Evolutionary conservation across 1,140 invertebrate genomes (phyloP).

Genomic region (Penaeus chinensis): DNA sequence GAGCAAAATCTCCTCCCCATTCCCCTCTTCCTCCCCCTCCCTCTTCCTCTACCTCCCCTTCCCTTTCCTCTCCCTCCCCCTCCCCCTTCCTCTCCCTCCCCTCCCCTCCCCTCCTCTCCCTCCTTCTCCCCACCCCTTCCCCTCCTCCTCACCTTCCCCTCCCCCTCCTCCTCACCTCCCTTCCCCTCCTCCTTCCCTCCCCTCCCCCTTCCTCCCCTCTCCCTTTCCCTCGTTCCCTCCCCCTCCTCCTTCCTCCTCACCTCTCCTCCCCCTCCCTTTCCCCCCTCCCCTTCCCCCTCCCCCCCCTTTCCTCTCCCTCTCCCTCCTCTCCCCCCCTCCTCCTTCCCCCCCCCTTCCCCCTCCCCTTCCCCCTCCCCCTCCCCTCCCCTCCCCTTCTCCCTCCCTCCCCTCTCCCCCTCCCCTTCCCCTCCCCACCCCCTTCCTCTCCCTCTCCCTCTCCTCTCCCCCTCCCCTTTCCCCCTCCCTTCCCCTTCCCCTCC

Average conservation of each 20-base stretch:
- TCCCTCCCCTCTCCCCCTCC: background rate
- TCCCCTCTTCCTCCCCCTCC: too few relatives aligned
- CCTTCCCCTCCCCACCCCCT: background rate
- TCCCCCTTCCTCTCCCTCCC: too few relatives aligned
- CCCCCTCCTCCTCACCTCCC: too few relatives aligned
- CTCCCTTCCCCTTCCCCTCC: background rate
- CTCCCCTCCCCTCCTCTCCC: too few relatives aligned
- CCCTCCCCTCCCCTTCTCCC: background rate
- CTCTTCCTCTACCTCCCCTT: too few relatives aligned
- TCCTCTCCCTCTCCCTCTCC: background rate
- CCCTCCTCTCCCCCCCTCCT: background rate
- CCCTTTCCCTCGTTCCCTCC: too few relatives aligned
- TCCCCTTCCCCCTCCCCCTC: background rate
- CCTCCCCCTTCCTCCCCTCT: too few relatives aligned
- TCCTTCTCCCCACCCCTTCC: too few relatives aligned
- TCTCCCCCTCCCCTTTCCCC: background rate
- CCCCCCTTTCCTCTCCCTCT: background rate
- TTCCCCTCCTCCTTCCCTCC: too few relatives aligned
- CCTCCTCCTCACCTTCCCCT: too few relatives aligned
- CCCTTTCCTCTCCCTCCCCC: too few relatives aligned
- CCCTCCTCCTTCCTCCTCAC: too few relatives aligned
- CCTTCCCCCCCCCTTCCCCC: background rate
- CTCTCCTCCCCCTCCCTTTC: background rate
- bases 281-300: background rate
- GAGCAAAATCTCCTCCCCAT: background rate